Evolutionary conservation across 2,797 vertebrate genomes (phyloP), one percentile per base, ranked within the genome.

Genomic region (Malurus leucopterus): DNA sequence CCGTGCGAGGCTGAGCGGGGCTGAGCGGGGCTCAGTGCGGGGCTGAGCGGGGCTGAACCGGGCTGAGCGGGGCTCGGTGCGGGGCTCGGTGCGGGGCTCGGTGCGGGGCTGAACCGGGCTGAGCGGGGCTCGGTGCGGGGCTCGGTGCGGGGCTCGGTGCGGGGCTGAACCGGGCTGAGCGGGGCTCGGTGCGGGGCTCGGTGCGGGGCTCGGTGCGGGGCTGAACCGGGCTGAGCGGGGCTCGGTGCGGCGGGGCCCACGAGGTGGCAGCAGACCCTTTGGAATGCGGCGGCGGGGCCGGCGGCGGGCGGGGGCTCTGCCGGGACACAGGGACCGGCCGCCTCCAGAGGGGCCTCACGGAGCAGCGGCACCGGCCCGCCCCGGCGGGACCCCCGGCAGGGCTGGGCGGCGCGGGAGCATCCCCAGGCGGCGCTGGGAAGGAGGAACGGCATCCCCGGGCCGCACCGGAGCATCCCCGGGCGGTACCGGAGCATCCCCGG

Each of bases 201-300:
- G 43, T 29, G 40, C 21, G 32, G 29, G 43, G 49, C 29, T 15
- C 34, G 41, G 40, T 41, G 40, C 11, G 16, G 58, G 68, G 20
- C 64, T 24, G n/a, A n/a, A n/a, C n/a, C n/a, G n/a, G n/a, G n/a
- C n/a, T n/a, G n/a, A n/a, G n/a, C n/a, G n/a, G n/a, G n/a, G n/a
- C n/a, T n/a, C 32, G 30, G 30, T 11, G 46, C 46, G 24, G 59
- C 59, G 41, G 30, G 50, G 41, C 79, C 97, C 97, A 96, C 96
- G 94, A 97, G 97, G 94, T 97, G 97, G 97, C 97, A 96, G 96
- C 95, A 96, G 90, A 96, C 91, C 94, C 96, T 90, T 94, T 89
- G 94, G 61, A 93, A 96, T 97, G 61, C 64, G 27, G 58, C 63
- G 46, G 44, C 49, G 32, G 74, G 50, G 53, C 46, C 54, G 44